Base-by-base conservation (phyloP, 92 coral and sea anemone species). In the Phenganax subtilis region DNA sequence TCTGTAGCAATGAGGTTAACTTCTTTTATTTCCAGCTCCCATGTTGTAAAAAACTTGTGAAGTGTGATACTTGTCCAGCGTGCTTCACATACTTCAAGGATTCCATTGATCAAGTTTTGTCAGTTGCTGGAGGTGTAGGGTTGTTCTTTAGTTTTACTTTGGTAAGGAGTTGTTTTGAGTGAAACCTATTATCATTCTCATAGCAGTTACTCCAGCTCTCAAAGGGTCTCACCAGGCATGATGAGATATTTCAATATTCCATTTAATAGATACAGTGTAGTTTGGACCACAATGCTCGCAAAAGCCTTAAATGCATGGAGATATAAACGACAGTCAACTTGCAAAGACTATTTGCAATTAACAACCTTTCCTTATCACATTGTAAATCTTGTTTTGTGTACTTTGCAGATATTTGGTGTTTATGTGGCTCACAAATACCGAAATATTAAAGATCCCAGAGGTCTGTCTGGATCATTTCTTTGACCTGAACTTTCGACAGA, bases 121-220 rank as follows among this genome's bases (percentile, higher is more conserved):
- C 92, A 16, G 94, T 94, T 20, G 96, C 98, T 17, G 98, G 98
- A 17, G 98, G 98, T 8, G 82, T 94, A 76, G 97, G 97, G 7
- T 81, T 94, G 79, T 92, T 92, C 85, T 94, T 94, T 90, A 94
- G 98, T 75, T 94, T 94, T 80, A 91, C 97, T 51, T 80, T 94
- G 98, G 98, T 94, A 84, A 77, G 93, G 76, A 59, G 14, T 10
- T 2, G 6, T n/a, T 56, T 6, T 25, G 5, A 15, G 54, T 25
- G 25, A 20, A 20, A 20, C 25, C 25, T 20, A 20, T 20, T 20
- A 20, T 20, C 25, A 20, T 20, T 20, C 25, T 20, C 37, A 37
- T 73, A 30, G 11, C 7, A 16, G 12, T 2, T 51, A 10, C 9
- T 10, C 25, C 25, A 20, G 25, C 25, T 20, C 25, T 20, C 25